These are phyloP conservation scores for Balearica regulorum DNA, from an alignment of 2,797 vertebrate genomes.

Conservation along the genomic window DNA sequence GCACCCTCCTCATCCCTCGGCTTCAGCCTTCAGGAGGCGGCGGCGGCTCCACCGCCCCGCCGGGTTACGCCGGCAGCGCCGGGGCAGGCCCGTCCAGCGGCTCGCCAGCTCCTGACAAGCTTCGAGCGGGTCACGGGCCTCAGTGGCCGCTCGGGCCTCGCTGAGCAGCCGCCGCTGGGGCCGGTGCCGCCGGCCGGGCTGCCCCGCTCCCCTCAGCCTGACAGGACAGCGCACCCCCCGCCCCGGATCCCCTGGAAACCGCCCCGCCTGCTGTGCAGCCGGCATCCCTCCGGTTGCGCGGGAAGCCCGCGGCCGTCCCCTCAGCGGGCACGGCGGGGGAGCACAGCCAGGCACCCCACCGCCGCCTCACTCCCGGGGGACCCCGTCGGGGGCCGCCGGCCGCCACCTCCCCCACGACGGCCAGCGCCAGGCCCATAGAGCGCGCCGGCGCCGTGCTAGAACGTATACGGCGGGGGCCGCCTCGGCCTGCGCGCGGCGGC, in stretches of 20 bases:
- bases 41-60: background rate
- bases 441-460: background rate
- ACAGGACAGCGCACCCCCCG: background rate
- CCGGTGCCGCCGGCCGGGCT: background rate
- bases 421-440: background rate
- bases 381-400: background rate
- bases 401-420: background rate
- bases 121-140: too few species aligned
- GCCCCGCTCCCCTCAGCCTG: background rate
- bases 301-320: too few species aligned
- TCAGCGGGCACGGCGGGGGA: background rate
- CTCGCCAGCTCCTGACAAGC: background rate
- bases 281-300: background rate
- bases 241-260: background rate
- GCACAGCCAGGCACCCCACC: accelerated
- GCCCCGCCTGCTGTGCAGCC: background rate
- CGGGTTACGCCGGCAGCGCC: background rate
- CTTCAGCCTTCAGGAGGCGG: background rate
- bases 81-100: background rate
- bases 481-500: background rate
- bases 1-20: background rate
- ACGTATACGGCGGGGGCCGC: background rate
- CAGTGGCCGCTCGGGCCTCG: background rate
- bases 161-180: too few species aligned
- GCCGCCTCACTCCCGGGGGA: background rate